These are phyloP conservation scores for Steinernema hermaphroditum DNA, from an alignment of 2,888 invertebrate genomes.

Conservation along the genomic window DNA sequence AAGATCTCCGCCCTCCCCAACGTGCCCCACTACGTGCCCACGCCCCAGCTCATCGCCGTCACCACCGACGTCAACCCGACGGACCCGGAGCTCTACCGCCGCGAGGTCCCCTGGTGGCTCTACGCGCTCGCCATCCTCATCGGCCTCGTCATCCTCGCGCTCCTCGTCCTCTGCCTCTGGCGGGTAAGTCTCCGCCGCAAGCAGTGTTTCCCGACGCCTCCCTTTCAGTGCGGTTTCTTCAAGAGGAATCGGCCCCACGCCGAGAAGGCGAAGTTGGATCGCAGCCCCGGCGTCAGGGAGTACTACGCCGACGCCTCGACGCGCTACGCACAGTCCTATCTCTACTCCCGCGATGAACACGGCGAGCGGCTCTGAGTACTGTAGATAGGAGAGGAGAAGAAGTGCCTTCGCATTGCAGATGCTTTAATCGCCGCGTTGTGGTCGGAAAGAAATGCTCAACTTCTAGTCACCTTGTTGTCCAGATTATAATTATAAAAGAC, in stretches of 20 bases:
- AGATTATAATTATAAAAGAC: too few species aligned
- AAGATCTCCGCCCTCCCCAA: slow-evolving; percentile 56
- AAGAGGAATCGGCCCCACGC: slow-evolving; percentile 65
- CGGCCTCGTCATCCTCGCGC: slow-evolving; percentile 61
- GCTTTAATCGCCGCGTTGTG: slow-evolving; percentile 21
- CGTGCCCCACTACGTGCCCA: slow-evolving; percentile 44
- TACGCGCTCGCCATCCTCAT: slow-evolving; percentile 64
- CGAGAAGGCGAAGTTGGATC: slow-evolving; percentile 35
- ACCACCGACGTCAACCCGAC: slow-evolving; percentile 63
- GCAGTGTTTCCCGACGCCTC: neutral
- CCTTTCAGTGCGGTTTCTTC: slow-evolving; percentile 66
- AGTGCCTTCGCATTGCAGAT: slow-evolving; percentile 27
- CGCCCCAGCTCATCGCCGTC: slow-evolving; percentile 55
- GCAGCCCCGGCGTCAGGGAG: slow-evolving; percentile 32
- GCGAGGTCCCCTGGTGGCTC: slow-evolving; percentile 64
- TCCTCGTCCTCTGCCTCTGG: slow-evolving; percentile 63
- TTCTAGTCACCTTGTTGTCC: slow-evolving; percentile 23
- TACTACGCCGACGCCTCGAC: slow-evolving; percentile 57
- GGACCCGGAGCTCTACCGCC: slow-evolving; percentile 45
- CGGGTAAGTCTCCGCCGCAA: slow-evolving; percentile 49
- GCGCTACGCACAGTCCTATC: slow-evolving; percentile 52
- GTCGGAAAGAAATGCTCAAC: slow-evolving; percentile 5
- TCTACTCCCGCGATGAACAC: slow-evolving; percentile 52
- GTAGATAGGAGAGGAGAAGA: neutral
- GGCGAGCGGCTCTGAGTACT: slow-evolving; percentile 43